Evolutionary conservation across 2,888 invertebrate genomes (phyloP).

Genomic region (Cheilosia soror): DNA sequence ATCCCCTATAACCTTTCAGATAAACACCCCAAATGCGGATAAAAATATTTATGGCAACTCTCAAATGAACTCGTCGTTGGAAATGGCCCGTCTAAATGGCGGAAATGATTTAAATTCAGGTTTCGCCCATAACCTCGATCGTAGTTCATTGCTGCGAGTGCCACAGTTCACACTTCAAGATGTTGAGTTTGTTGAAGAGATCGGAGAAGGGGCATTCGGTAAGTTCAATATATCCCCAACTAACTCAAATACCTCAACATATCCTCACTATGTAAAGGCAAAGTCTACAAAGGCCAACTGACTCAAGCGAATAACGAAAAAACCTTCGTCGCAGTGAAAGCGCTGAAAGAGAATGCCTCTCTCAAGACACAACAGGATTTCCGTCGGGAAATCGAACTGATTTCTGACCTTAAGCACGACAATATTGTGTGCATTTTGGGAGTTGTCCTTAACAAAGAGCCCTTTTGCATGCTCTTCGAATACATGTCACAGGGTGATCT

Average conservation of each 20-base stretch:
- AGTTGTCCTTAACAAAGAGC: slow-evolving; percentile 94
- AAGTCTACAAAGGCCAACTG: slow-evolving; percentile 97
- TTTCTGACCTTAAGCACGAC: slow-evolving; percentile 96
- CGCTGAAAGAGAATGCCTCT: slow-evolving; percentile 95
- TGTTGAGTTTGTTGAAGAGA: slow-evolving; percentile 93
- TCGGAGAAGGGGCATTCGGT: slow-evolving; percentile 98
- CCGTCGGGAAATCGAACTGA: slow-evolving; percentile 95
- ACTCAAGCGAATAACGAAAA: slow-evolving; percentile 87
- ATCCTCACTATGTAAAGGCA: slow-evolving; percentile 82
- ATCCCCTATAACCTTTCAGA: slow-evolving; percentile 80
- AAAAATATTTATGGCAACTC: slow-evolving; percentile 93
- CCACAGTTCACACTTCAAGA: slow-evolving; percentile 94
- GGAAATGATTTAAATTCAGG: slow-evolving; percentile 81
- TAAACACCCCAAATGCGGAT: slow-evolving; percentile 89
- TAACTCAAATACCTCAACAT: not conserved
- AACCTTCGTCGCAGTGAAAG: slow-evolving; percentile 95
- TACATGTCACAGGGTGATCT: slow-evolving; percentile 98
- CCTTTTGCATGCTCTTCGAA: slow-evolving; percentile 98
- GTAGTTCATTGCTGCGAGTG: slow-evolving; percentile 85
- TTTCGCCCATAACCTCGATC: slow-evolving; percentile 83
- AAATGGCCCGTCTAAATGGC: slow-evolving; percentile 91
- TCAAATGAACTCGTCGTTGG: slow-evolving; percentile 90
- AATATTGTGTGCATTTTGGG: slow-evolving; percentile 98
- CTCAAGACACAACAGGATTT: slow-evolving; percentile 96
- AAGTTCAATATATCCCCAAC: slow-evolving; percentile 32